Percentiles rank a stretch among this genome's conserved stretches.
Conservation (phyloP, 2,888 invertebrate species). For the Dimorphilus gyrociliatus region DNA sequence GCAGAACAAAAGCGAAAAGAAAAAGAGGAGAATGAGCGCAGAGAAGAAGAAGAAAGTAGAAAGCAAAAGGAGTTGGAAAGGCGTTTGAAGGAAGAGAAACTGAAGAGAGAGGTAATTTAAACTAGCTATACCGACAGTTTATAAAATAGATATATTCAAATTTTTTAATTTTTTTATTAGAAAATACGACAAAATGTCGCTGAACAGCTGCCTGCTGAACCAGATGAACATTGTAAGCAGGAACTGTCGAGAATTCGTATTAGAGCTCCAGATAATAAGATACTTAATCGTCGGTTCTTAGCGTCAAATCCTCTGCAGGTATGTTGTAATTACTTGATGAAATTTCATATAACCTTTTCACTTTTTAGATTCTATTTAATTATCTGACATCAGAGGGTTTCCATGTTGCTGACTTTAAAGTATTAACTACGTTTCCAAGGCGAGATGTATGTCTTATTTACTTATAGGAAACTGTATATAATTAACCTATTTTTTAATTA, state of each 20-base stretch:
- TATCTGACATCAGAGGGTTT: constrained; percentile 75
- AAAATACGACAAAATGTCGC: constrained; percentile 34
- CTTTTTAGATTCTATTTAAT: constrained; percentile 65
- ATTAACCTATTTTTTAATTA: constrained; percentile 24
- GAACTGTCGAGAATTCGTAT: constrained; percentile 47
- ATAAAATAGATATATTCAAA: too few relatives aligned
- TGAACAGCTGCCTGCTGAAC: constrained; percentile 36
- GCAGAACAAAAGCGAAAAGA: constrained; percentile 15
- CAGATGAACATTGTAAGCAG: constrained; percentile 22
- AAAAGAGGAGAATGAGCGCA: constrained; percentile 62
- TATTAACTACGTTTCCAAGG: constrained; percentile 81
- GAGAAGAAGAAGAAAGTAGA: constrained; percentile 47
- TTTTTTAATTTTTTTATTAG: constrained; percentile 14
- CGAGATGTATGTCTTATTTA: constrained; percentile 89
- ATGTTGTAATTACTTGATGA: too few relatives aligned
- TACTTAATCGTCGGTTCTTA: constrained; percentile 60
- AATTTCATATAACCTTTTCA: too few relatives aligned
- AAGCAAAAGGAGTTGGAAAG: constrained; percentile 42
- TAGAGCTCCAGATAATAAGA: constrained; percentile 59
- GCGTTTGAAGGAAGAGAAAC: constrained; percentile 55
- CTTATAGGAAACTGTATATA: too few relatives aligned
- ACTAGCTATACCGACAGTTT: constrained; percentile 6
- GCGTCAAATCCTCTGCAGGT: constrained; percentile 45
- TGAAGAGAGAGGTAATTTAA: constrained; percentile 54
- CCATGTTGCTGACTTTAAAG: constrained; percentile 69